These are phyloP conservation scores for Luffia ferchaultella DNA, from an alignment of 2,888 invertebrate genomes.

Conservation along the genomic window DNA sequence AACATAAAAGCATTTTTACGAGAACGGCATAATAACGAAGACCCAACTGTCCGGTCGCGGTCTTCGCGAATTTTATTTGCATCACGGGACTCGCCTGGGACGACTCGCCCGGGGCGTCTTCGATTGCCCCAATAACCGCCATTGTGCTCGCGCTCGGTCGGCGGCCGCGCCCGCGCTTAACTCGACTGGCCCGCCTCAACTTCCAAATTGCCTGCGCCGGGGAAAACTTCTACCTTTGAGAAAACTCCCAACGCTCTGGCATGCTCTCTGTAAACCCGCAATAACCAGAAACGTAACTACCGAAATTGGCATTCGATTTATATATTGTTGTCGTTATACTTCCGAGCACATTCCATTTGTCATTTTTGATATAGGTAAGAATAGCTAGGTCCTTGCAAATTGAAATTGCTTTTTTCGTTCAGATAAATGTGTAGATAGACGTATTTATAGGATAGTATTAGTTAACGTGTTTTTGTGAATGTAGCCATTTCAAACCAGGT, in stretches of 20 bases:
- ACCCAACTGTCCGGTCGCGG: conserved; percentile 53
- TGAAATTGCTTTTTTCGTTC: no score
- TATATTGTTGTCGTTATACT: conserved; percentile 25
- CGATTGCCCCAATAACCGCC: conserved; percentile 58
- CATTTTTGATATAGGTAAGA: no score
- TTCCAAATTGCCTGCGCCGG: conserved; percentile 48
- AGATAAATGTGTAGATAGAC: no score
- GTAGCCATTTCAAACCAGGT: no score
- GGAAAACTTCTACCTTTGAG: conserved; percentile 53
- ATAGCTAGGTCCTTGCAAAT: no score
- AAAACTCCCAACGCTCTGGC: conserved; percentile 44
- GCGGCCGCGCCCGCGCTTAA: conserved; percentile 18
- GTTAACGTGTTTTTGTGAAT: no score
- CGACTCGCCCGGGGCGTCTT: conserved; percentile 24
- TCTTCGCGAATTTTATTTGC: conserved; percentile 57
- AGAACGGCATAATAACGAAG: conserved; percentile 63
- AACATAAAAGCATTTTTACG: conserved; percentile 61
- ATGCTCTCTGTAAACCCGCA: conserved; percentile 41
- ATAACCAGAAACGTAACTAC: conserved; percentile 39
- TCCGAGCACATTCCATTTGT: no score
- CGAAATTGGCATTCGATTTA: conserved; percentile 41
- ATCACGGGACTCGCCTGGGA: conserved; percentile 46
- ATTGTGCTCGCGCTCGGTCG: conserved; percentile 26
- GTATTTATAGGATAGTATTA: no score
- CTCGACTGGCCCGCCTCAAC: conserved; percentile 29